Conservation (phyloP, 2,888 invertebrate genomes). For the Heteromurus nitidus region DNA sequence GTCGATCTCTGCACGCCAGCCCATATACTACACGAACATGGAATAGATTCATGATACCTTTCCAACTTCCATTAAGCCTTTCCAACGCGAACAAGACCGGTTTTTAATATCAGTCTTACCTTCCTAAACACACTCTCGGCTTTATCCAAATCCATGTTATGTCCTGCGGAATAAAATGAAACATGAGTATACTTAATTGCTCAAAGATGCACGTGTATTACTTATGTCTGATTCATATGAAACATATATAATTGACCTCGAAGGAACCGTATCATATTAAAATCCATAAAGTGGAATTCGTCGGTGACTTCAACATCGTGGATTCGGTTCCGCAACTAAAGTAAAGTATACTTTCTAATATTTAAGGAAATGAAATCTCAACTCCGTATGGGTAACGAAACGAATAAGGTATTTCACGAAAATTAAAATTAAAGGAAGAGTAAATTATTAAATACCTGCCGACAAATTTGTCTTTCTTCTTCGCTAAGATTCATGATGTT, state of each 20-base stretch:
- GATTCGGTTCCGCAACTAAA: slow-evolving; percentile 35
- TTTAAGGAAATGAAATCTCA: no score
- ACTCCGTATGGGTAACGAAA: no score
- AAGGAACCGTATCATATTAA: slow-evolving; percentile 38
- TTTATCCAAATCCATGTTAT: slow-evolving; percentile 50
- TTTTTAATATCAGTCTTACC: slow-evolving; percentile 1
- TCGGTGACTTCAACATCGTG: slow-evolving; percentile 35
- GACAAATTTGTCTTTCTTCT: not conserved
- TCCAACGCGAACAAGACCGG: not conserved
- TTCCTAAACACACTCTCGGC: slow-evolving; percentile 60
- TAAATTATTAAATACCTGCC: not conserved
- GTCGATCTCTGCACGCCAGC: slow-evolving; percentile 46
- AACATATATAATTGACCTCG: slow-evolving; percentile 27
- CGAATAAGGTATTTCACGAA: not conserved
- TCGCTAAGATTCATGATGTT: not conserved
- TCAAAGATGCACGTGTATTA: not conserved
- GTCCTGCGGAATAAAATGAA: slow-evolving; percentile 21
- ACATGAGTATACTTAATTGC: not conserved
- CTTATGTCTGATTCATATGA: not conserved
- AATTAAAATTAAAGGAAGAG: not conserved
- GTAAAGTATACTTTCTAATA: not conserved
- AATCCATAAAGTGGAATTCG: slow-evolving; percentile 32
- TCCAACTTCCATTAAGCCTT: not conserved
- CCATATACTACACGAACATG: slow-evolving; percentile 27
- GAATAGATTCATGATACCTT: not conserved